These are phyloP conservation scores for Belgica antarctica DNA, from an alignment of 2,888 invertebrate genomes.

Conservation along the genomic window DNA sequence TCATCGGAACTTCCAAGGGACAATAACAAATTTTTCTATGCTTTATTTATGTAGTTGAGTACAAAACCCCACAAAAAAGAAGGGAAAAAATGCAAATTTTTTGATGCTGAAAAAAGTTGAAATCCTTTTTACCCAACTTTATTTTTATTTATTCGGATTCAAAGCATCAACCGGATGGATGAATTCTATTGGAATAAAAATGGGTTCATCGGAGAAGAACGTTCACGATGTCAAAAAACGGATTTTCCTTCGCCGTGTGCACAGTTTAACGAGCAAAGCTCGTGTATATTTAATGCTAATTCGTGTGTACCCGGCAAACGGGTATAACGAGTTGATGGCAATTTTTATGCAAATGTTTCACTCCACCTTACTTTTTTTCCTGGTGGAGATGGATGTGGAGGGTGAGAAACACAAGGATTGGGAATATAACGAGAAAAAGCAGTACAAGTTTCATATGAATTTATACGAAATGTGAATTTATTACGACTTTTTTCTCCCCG, in stretches of 20 bases:
- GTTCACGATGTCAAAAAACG: too few relatives aligned
- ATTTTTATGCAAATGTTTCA: slow-evolving; percentile 36
- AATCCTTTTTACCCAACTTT: neutral
- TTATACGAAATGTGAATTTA: slow-evolving; percentile 31
- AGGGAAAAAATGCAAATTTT: neutral
- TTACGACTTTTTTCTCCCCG: slow-evolving; percentile 1
- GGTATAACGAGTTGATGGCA: too few relatives aligned
- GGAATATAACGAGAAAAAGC: neutral
- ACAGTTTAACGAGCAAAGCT: too few relatives aligned
- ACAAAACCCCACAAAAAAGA: neutral
- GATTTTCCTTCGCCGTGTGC: too few relatives aligned
- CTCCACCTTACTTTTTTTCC: neutral
- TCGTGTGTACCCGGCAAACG: neutral
- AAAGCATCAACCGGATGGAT: too few relatives aligned
- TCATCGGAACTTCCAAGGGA: neutral
- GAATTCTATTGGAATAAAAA: too few relatives aligned
- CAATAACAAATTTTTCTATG: neutral
- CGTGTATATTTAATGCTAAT: neutral
- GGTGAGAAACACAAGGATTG: neutral
- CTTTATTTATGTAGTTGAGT: neutral
- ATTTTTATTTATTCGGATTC: neutral
- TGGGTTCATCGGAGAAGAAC: too few relatives aligned
- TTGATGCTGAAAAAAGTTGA: neutral
- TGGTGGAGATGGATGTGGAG: neutral
- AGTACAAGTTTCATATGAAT: slow-evolving; percentile 27